Evolutionary conservation across 2,113 vertebrate species (phyloP).

Genomic region (Ranitomeya variabilis): DNA sequence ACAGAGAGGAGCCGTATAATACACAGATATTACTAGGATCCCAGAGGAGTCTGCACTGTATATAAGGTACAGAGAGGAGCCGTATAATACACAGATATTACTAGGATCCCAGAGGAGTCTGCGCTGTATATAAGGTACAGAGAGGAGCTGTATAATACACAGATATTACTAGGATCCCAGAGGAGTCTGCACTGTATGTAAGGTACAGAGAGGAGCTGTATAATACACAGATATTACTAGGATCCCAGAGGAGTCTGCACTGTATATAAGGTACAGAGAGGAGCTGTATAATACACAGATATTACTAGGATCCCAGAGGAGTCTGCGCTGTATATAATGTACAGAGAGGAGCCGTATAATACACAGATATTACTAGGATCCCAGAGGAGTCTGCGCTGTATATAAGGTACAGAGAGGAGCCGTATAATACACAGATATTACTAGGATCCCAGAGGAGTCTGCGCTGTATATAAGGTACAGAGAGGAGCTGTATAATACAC

Average conservation of each 20-base stretch:
- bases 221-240: constrained; percentile 16
- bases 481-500: not conserved
- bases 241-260: not conserved
- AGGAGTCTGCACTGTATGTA: too few species aligned
- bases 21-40: constrained; percentile 16
- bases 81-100: not conserved
- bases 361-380: constrained; percentile 16
- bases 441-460: not conserved
- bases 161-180: constrained; percentile 11
- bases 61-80: not conserved
- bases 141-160: not conserved
- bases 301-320: not conserved
- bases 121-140: too few species aligned
- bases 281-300: not conserved
- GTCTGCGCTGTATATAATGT: too few species aligned
- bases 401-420: not conserved
- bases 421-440: constrained; percentile 1
- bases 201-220: not conserved
- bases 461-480: too few species aligned
- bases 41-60: too few species aligned
- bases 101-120: not conserved
- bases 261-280: not conserved
- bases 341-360: not conserved
- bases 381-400: too few species aligned
- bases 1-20: not conserved